Conservation (phyloP, 2,888 invertebrate species). For the Euspilapteryx auroguttella region DNA sequence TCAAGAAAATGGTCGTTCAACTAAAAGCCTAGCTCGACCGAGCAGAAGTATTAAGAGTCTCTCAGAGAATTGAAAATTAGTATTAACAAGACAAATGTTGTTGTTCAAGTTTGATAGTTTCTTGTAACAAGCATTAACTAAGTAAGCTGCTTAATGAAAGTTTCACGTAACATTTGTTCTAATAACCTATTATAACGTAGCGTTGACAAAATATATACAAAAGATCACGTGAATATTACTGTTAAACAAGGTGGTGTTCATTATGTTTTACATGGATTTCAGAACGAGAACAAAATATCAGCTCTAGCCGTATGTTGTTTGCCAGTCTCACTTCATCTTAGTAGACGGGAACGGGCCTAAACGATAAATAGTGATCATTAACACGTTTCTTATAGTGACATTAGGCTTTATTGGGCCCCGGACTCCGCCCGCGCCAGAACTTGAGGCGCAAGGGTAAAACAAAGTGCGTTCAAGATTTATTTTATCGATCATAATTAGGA, state of each 20-base stretch:
- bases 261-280: too few relatives aligned
- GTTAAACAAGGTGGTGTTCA: too few relatives aligned
- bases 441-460: constrained; percentile 22
- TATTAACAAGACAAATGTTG: constrained; percentile 45
- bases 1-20: constrained; percentile 8
- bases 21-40: constrained; percentile 17
- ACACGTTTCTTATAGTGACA: constrained; percentile 40
- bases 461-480: constrained; percentile 20
- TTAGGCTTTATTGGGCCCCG: constrained; percentile 35
- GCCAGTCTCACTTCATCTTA: too few relatives aligned
- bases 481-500: constrained; percentile 14
- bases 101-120: constrained; percentile 44
- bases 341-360: constrained; percentile 15
- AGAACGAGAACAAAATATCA: too few relatives aligned
- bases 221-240: too few relatives aligned
- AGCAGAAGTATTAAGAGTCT: constrained; percentile 12
- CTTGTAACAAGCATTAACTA: too few relatives aligned
- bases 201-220: too few relatives aligned
- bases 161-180: too few relatives aligned
- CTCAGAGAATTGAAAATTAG: constrained; percentile 39
- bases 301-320: too few relatives aligned
- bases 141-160: too few relatives aligned
- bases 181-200: too few relatives aligned
- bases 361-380: constrained; percentile 36
- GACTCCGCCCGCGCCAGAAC: too few relatives aligned